Evolutionary conservation across 2,113 vertebrate species (phyloP).

Genomic region (Seriola aureovittata): DNA sequence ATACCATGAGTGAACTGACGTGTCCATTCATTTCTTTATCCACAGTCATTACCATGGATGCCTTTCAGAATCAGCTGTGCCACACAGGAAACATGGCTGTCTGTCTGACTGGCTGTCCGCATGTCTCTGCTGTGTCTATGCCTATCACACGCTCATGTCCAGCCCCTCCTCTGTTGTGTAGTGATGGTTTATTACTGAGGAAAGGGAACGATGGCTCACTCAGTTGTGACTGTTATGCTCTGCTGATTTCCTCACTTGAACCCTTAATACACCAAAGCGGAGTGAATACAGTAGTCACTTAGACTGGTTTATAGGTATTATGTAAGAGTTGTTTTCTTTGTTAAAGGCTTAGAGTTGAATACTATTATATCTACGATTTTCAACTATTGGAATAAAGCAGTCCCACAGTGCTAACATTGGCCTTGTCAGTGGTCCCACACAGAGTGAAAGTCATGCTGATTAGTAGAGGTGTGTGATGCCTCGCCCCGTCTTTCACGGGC

Average conservation of each 20-base stretch:
- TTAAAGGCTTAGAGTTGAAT: not conserved
- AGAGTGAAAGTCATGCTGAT: not conserved
- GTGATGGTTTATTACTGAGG: not conserved
- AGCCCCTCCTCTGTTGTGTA: not conserved
- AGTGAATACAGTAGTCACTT: not conserved
- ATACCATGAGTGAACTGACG: slow-evolving; percentile 12
- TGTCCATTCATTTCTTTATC: slow-evolving; percentile 46
- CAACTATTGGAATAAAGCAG: not conserved
- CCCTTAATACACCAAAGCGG: slow-evolving; percentile 15
- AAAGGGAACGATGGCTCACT: not conserved
- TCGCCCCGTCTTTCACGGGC: not conserved
- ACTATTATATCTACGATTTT: not conserved
- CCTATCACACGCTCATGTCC: slow-evolving; percentile 15
- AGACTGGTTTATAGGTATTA: not conserved
- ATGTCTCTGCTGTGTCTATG: not conserved
- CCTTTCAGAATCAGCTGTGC: slow-evolving; percentile 46
- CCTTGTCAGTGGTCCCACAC: not conserved
- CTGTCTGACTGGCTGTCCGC: slow-evolving; percentile 26
- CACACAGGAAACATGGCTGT: slow-evolving; percentile 32
- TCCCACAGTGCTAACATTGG: not conserved
- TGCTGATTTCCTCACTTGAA: slow-evolving; percentile 18
- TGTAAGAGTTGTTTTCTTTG: not conserved
- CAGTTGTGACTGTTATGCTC: not conserved
- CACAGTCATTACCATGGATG: slow-evolving; percentile 34
- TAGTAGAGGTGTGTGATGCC: not conserved